These are phyloP conservation scores for Clarias pachynema DNA, from an alignment of 2,797 vertebrate genomes.

Conservation along the genomic window DNA sequence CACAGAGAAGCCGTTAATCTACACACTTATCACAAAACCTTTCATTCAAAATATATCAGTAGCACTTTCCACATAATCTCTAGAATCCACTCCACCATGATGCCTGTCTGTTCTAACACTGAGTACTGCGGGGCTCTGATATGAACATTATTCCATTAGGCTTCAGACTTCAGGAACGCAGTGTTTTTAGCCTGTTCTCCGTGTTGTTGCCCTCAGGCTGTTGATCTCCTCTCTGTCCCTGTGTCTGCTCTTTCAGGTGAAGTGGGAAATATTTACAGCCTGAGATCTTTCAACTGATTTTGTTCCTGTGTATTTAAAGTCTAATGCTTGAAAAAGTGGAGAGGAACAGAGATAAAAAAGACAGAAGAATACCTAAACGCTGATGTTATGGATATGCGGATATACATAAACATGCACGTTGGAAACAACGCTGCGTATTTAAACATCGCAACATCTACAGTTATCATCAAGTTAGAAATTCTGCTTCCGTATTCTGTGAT, in stretches of 20 bases:
- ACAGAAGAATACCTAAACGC: neutral
- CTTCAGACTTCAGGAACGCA: too few relatives aligned
- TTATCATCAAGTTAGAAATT: neutral
- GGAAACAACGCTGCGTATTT: neutral
- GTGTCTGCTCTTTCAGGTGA: constrained; percentile 1
- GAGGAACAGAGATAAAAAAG: neutral
- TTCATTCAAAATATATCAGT: neutral
- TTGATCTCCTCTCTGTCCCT: neutral
- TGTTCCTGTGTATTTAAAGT: neutral
- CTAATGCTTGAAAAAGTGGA: neutral
- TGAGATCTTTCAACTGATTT: neutral
- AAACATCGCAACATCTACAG: neutral
- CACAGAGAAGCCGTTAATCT: neutral
- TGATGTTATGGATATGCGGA: neutral
- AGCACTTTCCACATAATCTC: neutral
- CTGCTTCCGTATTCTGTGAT: neutral
- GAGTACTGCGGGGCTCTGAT: neutral
- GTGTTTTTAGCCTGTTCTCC: neutral
- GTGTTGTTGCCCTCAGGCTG: constrained; percentile 1
- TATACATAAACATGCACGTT: neutral
- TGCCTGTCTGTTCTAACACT: neutral
- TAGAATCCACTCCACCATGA: neutral
- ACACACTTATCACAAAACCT: neutral
- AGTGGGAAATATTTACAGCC: neutral
- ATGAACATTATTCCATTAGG: neutral